phyloP scores from a whole-genome alignment of 2,797 vertebrate genomes.

The Rhinichthys osculus region DNA sequence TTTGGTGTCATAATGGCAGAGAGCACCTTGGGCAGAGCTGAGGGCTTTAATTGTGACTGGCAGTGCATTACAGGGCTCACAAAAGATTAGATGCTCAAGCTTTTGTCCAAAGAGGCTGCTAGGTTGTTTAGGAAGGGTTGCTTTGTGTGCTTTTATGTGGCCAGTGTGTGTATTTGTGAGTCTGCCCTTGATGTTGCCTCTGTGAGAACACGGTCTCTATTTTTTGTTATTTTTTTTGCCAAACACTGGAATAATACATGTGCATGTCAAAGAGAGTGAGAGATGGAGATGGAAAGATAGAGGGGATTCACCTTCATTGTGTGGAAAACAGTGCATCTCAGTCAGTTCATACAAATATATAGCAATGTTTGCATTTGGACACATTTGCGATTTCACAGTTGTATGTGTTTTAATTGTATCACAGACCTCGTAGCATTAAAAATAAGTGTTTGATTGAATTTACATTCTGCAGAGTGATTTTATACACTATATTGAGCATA shows the following conservation, averaged over 20 bases:
- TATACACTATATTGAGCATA: not conserved
- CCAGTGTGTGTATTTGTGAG: constrained; percentile 29
- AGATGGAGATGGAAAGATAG: not conserved
- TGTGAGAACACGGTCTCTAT: constrained; percentile 23
- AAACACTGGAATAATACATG: constrained; percentile 36
- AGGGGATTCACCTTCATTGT: not conserved
- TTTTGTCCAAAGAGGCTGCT: constrained; percentile 24
- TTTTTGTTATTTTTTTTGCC: not conserved
- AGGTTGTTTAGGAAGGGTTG: not conserved
- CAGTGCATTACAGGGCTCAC: constrained; percentile 41
- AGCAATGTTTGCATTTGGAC: constrained; percentile 28
- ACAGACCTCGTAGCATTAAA: not conserved
- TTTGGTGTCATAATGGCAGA: constrained; percentile 42
- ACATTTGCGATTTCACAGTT: constrained; percentile 24
- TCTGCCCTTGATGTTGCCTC: constrained; percentile 39
- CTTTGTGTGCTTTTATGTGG: constrained; percentile 6
- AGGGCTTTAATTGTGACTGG: constrained; percentile 45
- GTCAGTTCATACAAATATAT: not conserved
- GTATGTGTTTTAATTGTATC: constrained; percentile 9
- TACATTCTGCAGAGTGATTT: constrained; percentile 16
- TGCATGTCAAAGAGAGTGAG: constrained; percentile 24
- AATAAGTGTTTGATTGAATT: not conserved
- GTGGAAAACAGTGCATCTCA: not conserved
- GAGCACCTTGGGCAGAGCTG: constrained; percentile 25
- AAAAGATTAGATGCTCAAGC: constrained; percentile 47